A percentile compares a stretch with the other conserved stretches of the same genome.
Conservation (phyloP, 2,113 vertebrate species). For the Neopipo cinnamomea region DNA sequence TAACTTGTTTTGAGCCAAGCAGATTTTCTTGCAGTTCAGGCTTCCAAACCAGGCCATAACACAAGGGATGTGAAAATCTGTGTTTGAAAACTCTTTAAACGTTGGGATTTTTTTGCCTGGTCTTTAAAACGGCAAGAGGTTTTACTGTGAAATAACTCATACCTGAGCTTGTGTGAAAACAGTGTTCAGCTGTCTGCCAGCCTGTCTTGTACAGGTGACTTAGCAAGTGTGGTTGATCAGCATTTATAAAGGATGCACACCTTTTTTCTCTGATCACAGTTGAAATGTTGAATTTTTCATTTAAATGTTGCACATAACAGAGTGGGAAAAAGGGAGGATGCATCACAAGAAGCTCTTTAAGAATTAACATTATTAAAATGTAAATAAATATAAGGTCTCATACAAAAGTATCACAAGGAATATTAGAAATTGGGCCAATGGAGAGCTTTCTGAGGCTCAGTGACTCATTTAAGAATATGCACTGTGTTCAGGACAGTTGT, state of each 20-base stretch:
- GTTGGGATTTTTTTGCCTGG: neutral
- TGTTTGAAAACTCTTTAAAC: neutral
- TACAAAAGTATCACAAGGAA: neutral
- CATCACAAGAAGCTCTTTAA: neutral
- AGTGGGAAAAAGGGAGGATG: neutral
- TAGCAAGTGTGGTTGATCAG: neutral
- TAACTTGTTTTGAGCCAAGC: slow-evolving; percentile 39
- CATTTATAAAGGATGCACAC: neutral
- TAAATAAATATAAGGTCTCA: neutral
- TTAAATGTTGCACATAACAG: neutral
- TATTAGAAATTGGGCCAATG: neutral
- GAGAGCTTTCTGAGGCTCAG: neutral
- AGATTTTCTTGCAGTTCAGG: slow-evolving; percentile 37
- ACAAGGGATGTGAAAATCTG: slow-evolving; percentile 35
- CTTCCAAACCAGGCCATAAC: slow-evolving; percentile 50
- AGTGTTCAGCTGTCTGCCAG: neutral
- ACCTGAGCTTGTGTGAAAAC: neutral
- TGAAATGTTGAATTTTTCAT: neutral
- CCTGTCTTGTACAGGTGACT: neutral
- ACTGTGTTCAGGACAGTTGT: neutral
- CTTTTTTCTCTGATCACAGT: neutral
- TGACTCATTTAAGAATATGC: neutral
- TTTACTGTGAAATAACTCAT: neutral
- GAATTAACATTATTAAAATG: neutral
- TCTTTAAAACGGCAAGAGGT: neutral